Conservation (phyloP, 2,797 vertebrate species). For the Antrozous pallidus region DNA sequence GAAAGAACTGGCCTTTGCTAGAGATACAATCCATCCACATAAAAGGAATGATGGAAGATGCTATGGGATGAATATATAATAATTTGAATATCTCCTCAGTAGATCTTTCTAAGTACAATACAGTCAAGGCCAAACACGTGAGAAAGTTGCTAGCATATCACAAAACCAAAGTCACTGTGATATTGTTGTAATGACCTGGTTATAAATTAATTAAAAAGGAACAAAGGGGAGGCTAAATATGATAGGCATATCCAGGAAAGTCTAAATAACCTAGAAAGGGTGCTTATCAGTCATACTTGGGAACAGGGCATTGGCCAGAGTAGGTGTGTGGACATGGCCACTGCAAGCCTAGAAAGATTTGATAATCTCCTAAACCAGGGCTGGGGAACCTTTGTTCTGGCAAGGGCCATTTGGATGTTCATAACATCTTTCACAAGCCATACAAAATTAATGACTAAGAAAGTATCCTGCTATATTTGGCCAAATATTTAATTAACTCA, state of each 20-base stretch:
- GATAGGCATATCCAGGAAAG: not conserved
- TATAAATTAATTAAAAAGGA: not conserved
- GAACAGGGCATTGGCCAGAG: not conserved
- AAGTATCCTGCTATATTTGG: no score
- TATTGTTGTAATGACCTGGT: not conserved
- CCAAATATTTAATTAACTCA: no score
- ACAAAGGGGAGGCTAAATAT: not conserved
- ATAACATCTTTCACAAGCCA: no score
- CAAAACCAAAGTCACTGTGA: not conserved
- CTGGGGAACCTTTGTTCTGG: no score
- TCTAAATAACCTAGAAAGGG: not conserved
- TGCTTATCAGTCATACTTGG: not conserved
- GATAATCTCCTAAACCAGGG: not conserved
- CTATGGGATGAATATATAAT: not conserved
- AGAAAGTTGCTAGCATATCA: not conserved
- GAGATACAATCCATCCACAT: not conserved
- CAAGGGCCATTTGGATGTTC: no score
- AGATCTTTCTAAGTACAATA: not conserved
- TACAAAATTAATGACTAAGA: no score
- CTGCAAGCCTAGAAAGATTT: not conserved
- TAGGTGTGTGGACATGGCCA: not conserved
- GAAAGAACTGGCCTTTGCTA: not conserved
- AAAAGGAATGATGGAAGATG: not conserved
- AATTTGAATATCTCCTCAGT: not conserved
- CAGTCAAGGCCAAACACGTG: not conserved